Evolutionary conservation across 2,797 vertebrate species (phyloP), one percentile per base, ranked within the genome.

Genomic region (Remorina albescens): DNA sequence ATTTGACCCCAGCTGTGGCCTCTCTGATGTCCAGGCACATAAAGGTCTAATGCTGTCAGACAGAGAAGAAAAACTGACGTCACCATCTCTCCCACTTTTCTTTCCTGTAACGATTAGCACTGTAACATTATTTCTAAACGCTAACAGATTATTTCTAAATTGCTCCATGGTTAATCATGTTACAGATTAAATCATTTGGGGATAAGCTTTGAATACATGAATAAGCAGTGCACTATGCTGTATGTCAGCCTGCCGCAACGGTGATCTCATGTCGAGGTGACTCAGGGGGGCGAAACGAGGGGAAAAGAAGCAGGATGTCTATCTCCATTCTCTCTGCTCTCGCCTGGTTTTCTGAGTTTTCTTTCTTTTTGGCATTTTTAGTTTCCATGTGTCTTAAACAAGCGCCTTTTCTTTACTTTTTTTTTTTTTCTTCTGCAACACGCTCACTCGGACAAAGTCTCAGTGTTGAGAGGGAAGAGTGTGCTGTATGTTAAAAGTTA

Each of bases 61-160:
- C 30, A 18, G 8, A 44, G 41, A 47, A 15, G 37, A 56, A 46
- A 70, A 75, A 74, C 59, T 85, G 87, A 88, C 50, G 61, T 82
- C 86, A 86, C 63, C 78, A 68, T 69, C 9, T 1, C 55, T 16
- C 61, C 46, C 8, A 13, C 32, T 15, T 54, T 51, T 47, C 16
- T 28, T 72, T 75, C 74, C 64, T 66, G 44, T 72, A 67, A 74
- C 58, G 81, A 88, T 88, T 76, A 82, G 72, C 63, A 64, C 69
- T 21, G 12, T 41, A 8, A 74, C 83, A 80, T 89, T 89, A 84
- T 90, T 91, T 74, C 76, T 88, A 76, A 91, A 87, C 67, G 69
- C 76, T 78, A 79, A 88, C 84, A 83, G 78, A 90, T 90, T 91
- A 88, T 88, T 93, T 91, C 75, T 91, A 84, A 90, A 93, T 86